Base-by-base conservation (phyloP, 2,797 vertebrate genomes). In the Coccyzus lansbergi region DNA sequence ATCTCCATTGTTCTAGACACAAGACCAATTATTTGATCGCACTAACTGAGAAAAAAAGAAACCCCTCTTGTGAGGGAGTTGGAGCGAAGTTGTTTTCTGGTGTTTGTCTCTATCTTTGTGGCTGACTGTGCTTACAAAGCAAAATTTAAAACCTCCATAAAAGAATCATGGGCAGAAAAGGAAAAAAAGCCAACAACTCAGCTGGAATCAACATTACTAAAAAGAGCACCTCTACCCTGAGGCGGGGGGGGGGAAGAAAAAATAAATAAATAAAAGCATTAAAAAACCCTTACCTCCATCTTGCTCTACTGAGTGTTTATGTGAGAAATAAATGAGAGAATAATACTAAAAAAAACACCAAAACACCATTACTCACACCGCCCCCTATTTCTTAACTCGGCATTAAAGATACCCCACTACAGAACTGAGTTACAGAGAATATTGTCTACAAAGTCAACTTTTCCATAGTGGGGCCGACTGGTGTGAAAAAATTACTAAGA, bases 1-100 rank as follows among this genome's bases (percentile, higher is more conserved):
- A 93, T 89, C 70, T 70, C 92, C 56, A 92, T 85, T 96, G 91
- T 96, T 92, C 70, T 88, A 86, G 64, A 46, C 77, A 89, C 78
- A 94, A 86, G 65, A 83, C 56, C 2, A 12, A 70, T 77, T 72
- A 60, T 64, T 42, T 77, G 91, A 77, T 51, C 79, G 74, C 22
- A 17, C 14, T 31, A 34, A 38, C 4, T 67, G n/a, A 70, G 15
- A 5, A 3, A 8, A 51, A 83, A 49, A 81, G 8, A 78, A 92
- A 86, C 12, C 51, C 48, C 55, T 81, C 65, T 65, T 46, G 46
- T 55, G 25, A 83, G 38, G 20, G 13, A 69, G 25, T 10, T 36
- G 42, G 36, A 91, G 64, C 11, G 68, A 51, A 38, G 5, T 88
- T 77, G 67, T 7, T 58, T 51, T 88, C 79, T 83, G 29, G 58